phyloP scores from a whole-genome alignment of 2,797 vertebrate genomes.

The Saxicola maurus region DNA sequence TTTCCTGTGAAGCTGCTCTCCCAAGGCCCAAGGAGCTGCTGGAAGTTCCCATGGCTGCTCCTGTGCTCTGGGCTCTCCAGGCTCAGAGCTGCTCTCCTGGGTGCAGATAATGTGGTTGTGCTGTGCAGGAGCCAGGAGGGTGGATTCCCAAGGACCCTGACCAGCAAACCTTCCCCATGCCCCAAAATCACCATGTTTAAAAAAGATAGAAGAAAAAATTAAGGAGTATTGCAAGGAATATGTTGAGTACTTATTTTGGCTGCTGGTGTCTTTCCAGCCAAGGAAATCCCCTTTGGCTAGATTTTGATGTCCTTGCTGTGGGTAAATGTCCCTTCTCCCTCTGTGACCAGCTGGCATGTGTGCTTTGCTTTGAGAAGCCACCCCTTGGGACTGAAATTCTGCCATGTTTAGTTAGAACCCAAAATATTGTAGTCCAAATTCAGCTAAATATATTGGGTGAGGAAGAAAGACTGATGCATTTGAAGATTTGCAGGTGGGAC shows the following conservation, averaged over 20 bases:
- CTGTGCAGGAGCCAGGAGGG: background rate
- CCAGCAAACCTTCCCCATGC: background rate
- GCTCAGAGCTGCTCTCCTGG: background rate
- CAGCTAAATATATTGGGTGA: background rate
- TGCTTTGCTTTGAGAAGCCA: background rate
- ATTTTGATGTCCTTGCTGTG: accelerated
- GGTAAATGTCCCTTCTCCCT: background rate
- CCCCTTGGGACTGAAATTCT: background rate
- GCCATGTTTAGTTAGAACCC: background rate
- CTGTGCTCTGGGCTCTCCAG: background rate
- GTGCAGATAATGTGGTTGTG: accelerated
- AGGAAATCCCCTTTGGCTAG: background rate
- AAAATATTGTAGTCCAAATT: background rate
- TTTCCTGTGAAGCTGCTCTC: background rate
- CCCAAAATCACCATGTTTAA: background rate
- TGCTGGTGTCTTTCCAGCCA: background rate
- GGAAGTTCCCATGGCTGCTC: background rate
- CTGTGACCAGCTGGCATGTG: background rate
- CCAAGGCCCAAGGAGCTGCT: background rate
- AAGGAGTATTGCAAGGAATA: background rate
- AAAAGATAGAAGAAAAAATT: accelerated
- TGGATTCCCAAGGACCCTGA: background rate
- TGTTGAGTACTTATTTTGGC: background rate
- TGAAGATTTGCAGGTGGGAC: background rate
- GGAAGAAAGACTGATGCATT: background rate